These are phyloP conservation scores for Eurois occulta DNA, from an alignment of 2,888 invertebrate genomes.

Conservation along the genomic window DNA sequence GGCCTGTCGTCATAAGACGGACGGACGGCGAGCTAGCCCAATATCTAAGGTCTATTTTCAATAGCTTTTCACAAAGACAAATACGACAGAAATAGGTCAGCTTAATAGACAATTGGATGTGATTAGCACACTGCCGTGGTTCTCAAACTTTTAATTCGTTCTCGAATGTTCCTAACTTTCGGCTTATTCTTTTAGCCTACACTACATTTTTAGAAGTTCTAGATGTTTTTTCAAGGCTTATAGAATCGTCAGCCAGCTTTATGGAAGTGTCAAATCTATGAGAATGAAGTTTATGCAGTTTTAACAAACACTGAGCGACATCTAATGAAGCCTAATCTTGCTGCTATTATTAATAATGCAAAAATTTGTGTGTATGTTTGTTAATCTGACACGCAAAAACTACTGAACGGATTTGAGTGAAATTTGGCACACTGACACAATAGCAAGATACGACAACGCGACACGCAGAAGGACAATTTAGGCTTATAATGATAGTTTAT, in stretches of 20 bases:
- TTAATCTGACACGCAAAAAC: not conserved
- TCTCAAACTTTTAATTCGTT: conserved; percentile 35
- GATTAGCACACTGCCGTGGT: conserved; percentile 46
- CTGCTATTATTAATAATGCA: not conserved
- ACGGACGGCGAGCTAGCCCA: too few relatives aligned
- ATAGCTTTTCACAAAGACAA: not conserved
- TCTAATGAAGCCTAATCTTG: not conserved
- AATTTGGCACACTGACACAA: too few relatives aligned
- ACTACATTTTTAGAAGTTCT: not conserved
- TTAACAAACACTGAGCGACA: not conserved
- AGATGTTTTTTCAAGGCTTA: not conserved
- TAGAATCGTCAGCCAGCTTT: not conserved
- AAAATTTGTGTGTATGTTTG: not conserved
- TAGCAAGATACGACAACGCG: too few relatives aligned
- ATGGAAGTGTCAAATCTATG: not conserved
- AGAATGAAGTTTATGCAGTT: not conserved
- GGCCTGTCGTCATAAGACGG: too few relatives aligned
- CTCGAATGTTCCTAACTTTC: not conserved
- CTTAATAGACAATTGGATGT: conserved; percentile 44
- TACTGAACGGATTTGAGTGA: not conserved
- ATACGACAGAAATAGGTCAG: conserved; percentile 15
- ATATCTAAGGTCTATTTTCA: not conserved
- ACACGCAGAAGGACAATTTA: too few relatives aligned
- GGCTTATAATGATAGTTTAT: too few relatives aligned
- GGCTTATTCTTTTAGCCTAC: conserved; percentile 1